Evolutionary conservation across 2,888 invertebrate genomes (phyloP).

Genomic region (Leptinotarsa peninsularis): DNA sequence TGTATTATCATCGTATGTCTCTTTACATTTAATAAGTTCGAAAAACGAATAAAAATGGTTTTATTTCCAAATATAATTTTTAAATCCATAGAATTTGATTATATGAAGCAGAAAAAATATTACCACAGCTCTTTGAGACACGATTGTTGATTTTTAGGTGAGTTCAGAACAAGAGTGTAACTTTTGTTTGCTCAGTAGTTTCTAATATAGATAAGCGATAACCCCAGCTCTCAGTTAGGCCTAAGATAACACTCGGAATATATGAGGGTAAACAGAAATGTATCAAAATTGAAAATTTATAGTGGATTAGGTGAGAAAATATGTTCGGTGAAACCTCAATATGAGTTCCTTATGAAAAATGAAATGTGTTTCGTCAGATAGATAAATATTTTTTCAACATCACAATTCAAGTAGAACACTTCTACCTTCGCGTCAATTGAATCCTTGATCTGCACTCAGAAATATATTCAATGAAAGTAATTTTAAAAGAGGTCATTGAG

Average conservation of each 20-base stretch:
- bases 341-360: too few species aligned
- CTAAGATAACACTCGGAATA: background rate
- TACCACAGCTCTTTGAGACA: constrained; percentile 29
- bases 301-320: too few species aligned
- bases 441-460: too few species aligned
- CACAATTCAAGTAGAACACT: too few species aligned
- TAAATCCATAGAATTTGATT: background rate
- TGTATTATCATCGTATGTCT: too few species aligned
- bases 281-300: background rate
- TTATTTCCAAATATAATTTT: background rate
- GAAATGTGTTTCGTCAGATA: too few species aligned
- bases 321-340: too few species aligned
- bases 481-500: too few species aligned
- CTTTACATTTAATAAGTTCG: too few species aligned
- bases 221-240: constrained; percentile 25
- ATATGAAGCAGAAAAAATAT: background rate
- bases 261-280: background rate
- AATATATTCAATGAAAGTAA: too few species aligned
- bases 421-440: too few species aligned
- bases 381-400: too few species aligned
- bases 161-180: constrained; percentile 38
- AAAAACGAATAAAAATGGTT: background rate
- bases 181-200: constrained; percentile 46
- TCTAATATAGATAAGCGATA: constrained; percentile 46
- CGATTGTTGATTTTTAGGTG: constrained; percentile 41